These are phyloP conservation scores for Danaus chrysippus DNA, from an alignment of 2,888 invertebrate genomes.

Conservation along the genomic window DNA sequence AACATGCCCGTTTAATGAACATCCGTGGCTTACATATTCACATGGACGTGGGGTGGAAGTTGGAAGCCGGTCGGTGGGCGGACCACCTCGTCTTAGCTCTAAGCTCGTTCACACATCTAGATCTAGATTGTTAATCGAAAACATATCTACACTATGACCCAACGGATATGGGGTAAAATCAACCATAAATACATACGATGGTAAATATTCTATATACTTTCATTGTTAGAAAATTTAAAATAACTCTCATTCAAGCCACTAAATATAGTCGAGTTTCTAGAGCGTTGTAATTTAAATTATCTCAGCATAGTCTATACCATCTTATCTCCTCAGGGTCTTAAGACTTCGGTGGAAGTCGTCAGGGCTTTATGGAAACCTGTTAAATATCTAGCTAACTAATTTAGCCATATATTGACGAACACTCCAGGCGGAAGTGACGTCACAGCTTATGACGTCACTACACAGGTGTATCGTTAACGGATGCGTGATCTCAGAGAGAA, in stretches of 20 bases:
- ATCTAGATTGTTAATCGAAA: conserved; percentile 33
- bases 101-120: conserved; percentile 39
- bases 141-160: conserved; percentile 13
- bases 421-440: conserved; percentile 42
- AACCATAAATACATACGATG: too few relatives aligned
- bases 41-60: conserved; percentile 37
- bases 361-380: conserved; percentile 32
- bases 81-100: conserved; percentile 32
- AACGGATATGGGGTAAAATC: too few relatives aligned
- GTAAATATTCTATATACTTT: too few relatives aligned
- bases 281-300: not conserved
- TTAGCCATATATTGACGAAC: conserved; percentile 52
- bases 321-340: conserved; percentile 16
- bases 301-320: conserved; percentile 5
- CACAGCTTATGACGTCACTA: conserved; percentile 54
- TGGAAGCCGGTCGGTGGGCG: conserved; percentile 29
- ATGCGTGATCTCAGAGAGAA: conserved; percentile 64
- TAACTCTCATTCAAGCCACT: too few relatives aligned
- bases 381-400: conserved; percentile 38
- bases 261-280: too few relatives aligned
- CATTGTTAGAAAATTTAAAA: too few relatives aligned
- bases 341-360: conserved; percentile 19
- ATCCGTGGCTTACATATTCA: conserved; percentile 57
- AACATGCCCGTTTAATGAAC: conserved; percentile 71
- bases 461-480: conserved; percentile 20